A percentile compares a stretch with the other conserved stretches of the same genome.
phyloP scores from a whole-genome alignment of 2,797 vertebrate species.

The Micropoecilia bifurca region DNA sequence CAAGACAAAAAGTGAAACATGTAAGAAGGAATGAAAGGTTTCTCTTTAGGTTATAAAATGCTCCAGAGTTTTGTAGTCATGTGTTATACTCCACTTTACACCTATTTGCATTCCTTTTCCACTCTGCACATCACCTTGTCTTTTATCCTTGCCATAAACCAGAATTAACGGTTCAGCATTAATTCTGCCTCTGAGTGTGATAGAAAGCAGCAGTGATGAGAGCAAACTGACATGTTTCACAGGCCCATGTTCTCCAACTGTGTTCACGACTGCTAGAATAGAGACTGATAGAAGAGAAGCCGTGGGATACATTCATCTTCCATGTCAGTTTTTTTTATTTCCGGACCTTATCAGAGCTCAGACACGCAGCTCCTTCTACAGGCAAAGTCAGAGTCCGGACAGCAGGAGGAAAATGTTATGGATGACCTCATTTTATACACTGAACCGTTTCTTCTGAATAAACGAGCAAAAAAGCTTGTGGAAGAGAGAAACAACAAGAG shows the following conservation, averaged over 20 bases:
- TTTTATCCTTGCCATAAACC: slow-evolving; percentile 41
- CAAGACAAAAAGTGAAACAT: neutral
- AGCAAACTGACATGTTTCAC: slow-evolving; percentile 54
- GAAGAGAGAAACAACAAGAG: neutral
- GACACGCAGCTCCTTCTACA: slow-evolving; percentile 44
- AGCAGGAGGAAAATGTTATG: slow-evolving; percentile 14
- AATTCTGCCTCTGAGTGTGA: slow-evolving; percentile 35
- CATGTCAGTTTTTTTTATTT: slow-evolving; percentile 54
- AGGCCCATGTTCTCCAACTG: slow-evolving; percentile 32
- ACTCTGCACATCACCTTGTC: slow-evolving; percentile 28
- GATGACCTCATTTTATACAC: slow-evolving; percentile 67
- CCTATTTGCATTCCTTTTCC: slow-evolving; percentile 25
- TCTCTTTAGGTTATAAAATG: neutral
- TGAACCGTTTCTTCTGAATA: slow-evolving; percentile 29
- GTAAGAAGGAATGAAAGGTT: neutral
- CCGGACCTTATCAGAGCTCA: slow-evolving; percentile 62
- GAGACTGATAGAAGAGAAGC: slow-evolving; percentile 57
- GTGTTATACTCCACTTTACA: neutral
- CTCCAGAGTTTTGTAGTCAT: neutral
- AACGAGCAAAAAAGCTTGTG: neutral
- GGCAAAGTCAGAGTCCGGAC: slow-evolving; percentile 35
- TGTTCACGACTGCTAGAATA: slow-evolving; percentile 57
- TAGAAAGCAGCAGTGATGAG: slow-evolving; percentile 28
- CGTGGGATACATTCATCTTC: slow-evolving; percentile 69
- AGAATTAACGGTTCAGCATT: slow-evolving; percentile 46